Evolutionary conservation across 1,140 invertebrate genomes (phyloP), one percentile per base, ranked within the genome.

Genomic region (Dendrolimus punctatus): DNA sequence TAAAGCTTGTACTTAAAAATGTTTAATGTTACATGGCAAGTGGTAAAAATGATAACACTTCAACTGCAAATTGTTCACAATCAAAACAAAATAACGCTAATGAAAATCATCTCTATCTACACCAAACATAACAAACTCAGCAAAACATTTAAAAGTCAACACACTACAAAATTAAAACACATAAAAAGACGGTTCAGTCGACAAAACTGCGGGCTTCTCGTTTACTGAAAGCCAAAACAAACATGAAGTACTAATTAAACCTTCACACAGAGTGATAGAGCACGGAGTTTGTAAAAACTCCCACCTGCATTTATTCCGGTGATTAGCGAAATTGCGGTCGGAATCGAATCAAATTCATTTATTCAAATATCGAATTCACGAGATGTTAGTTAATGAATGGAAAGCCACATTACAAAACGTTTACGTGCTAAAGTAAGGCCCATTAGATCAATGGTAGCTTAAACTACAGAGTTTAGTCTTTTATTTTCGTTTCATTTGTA

Each of bases 241-340:
- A 76, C 72, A 73, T 55, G 64, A 71, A 68, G 68, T 71, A 76
- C 72, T 73, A 76, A 76, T 76, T 77, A 70, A 73, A 69, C 71
- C 63, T 65, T 61, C 47, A 65, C 58, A 60, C 62, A 47, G 55
- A 68, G 62, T 69, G 71, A 77, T 77, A 77, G 68, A 74, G 69
- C 66, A 71, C 70, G 70, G 46, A 67, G 49, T 64, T 65, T 54
- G 57, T 66, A 70, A 71, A 76, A 73, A 45, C 41, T 39, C 23
- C 23, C 38, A 38, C 36, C 46, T 48, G 46, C 46, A 39, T 38
- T 5, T 23, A 8, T 8, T 38, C 7, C 5, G 8, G 8, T 38
- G 46, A 48, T 48, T 48, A 48, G 46, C 8, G 6, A 48, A 48
- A 45, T 45, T 5, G 23, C 23, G 5, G n/a, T 45, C 23, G n/a